These are phyloP conservation scores for Periophthalmodon schlosseri DNA, from an alignment of 2,113 vertebrate species.

Conservation along the genomic window DNA sequence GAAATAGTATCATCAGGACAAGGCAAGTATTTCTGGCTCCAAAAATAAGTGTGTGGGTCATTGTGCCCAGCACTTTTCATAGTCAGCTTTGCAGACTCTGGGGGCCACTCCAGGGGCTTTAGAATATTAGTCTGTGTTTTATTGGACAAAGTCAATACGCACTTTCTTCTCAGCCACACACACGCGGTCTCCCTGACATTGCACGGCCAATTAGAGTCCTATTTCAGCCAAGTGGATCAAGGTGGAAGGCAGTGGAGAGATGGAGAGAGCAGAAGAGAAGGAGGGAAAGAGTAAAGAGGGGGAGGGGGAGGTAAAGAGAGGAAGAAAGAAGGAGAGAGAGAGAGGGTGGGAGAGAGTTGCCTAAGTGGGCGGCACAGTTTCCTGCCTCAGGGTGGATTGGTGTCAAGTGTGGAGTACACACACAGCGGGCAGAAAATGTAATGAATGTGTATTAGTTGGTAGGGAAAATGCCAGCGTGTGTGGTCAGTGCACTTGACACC, in stretches of 20 bases:
- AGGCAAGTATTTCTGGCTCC: background rate
- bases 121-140: constrained; percentile 16
- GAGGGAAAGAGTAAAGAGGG: constrained; percentile 33
- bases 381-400: constrained; percentile 64
- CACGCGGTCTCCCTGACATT: constrained; percentile 32
- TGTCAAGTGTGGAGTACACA: constrained; percentile 64
- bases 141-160: constrained; percentile 15
- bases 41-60: background rate
- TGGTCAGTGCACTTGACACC: constrained; percentile 57
- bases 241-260: constrained; percentile 47
- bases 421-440: constrained; percentile 62
- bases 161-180: constrained; percentile 20
- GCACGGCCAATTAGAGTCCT: constrained; percentile 58
- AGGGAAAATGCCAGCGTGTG: constrained; percentile 28
- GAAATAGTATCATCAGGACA: background rate
- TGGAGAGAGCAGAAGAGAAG: background rate
- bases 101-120: background rate
- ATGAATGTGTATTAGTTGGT: constrained; percentile 62
- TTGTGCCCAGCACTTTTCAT: background rate
- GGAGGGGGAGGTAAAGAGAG: background rate
- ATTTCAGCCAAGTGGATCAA: constrained; percentile 63
- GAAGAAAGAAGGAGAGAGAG: background rate
- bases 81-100: background rate
- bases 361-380: constrained; percentile 63
- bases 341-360: constrained; percentile 17